phyloP scores from a whole-genome alignment of 2,113 vertebrate genomes.

The Tachysurus vachellii region DNA sequence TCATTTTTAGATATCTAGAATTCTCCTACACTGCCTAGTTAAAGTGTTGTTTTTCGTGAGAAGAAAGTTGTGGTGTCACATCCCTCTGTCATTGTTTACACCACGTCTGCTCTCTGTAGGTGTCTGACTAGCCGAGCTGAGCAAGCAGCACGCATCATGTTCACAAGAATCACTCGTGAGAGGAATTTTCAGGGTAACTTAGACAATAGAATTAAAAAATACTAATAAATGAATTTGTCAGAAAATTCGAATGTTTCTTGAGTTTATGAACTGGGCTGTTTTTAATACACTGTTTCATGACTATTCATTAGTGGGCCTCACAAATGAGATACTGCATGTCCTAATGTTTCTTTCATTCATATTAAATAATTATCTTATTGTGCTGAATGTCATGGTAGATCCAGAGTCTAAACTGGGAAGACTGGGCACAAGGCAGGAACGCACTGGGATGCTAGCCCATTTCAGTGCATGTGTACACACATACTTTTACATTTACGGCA shows the following conservation, averaged over 20 bases:
- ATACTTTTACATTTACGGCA: too few relatives aligned
- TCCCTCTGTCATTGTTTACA: conserved; percentile 20
- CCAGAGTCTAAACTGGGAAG: background rate
- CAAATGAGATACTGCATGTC: background rate
- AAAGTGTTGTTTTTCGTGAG: conserved; percentile 16
- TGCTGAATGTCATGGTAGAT: background rate
- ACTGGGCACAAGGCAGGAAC: background rate
- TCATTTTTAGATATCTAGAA: conserved; percentile 13
- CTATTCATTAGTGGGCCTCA: background rate
- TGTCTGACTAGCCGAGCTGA: conserved; percentile 18
- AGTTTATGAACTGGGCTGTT: background rate
- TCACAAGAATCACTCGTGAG: background rate
- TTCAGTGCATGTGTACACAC: too few relatives aligned
- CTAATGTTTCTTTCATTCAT: background rate
- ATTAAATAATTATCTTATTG: background rate
- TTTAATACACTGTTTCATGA: background rate
- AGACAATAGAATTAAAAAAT: background rate
- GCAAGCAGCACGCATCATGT: background rate
- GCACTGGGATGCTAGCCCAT: background rate
- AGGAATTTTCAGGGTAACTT: background rate
- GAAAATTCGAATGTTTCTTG: background rate
- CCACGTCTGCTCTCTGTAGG: conserved; percentile 14
- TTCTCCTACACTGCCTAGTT: background rate
- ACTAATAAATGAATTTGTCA: background rate
- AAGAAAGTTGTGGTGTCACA: conserved; percentile 12